Base-by-base conservation (phyloP, 2,888 invertebrate species). In the Ethmia dodecea region DNA sequence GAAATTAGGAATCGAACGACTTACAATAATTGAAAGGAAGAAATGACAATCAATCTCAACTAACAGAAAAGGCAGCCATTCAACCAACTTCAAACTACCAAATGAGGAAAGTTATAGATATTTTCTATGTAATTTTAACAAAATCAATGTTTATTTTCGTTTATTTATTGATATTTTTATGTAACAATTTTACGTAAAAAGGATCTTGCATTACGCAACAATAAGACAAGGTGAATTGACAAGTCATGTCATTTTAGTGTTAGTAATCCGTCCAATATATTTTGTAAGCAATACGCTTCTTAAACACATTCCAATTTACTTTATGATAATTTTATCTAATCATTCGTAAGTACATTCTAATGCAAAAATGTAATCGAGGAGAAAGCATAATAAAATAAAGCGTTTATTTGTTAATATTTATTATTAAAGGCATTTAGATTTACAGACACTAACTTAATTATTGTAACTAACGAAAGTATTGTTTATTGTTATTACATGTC, bases 371-470 rank as follows among this genome's bases (percentile, higher is more conserved):
- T 28, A 42, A 42, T 38, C 9, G 15, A 38, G 41, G 35, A 32
- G 38, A 36, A 40, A 25, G 35, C 38, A 43, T 42, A 38, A 42
- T 44, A 37, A 42, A 77, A 75, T 67, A 68, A 60, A 45, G 50
- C 59, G 56, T 67, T 72, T 75, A 64, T 61, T 62, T 78, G 77
- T 81, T 83, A 81, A 83, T 83, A 83, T 83, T 84, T 83, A 84
- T 84, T 83, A 77, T 75, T 77, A 62, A 60, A 49, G 50, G 53
- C 58, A 57, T 65, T 59, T 76, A 75, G 64, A 40, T 55, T 45
- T 67, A 76, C 51, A 64, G 56, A 53, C 54, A 63, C 64, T 26
- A 26, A 11, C 12, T 49, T 57, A 51, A 58, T 52, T 52, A 69
- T 63, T 71, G 65, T 78, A 73, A 81, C 83, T 83, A 84, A 84